Evolutionary conservation across 2,113 vertebrate species (phyloP), one percentile per base, ranked within the genome.

Genomic region (Sitta europaea): DNA sequence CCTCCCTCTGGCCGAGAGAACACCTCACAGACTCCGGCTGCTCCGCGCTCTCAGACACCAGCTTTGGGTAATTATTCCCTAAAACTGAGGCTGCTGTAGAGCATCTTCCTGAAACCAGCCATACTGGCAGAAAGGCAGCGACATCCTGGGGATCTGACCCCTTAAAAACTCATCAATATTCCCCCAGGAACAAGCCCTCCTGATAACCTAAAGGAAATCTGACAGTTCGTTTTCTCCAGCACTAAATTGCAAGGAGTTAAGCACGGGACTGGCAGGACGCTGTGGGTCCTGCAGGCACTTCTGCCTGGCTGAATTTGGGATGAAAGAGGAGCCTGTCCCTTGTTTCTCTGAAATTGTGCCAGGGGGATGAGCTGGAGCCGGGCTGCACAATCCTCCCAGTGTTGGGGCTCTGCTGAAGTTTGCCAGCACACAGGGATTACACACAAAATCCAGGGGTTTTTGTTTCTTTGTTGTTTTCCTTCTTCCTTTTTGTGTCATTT

Each of bases 191-290:
- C 11, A 21, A 47, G 2, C 28, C 7, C 33, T n/a, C 28, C 43
- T 2, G 35, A 11, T 5, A 9, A 29, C 5, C 27, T 6, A 3
- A 20, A 65, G 57, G 42, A 16, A 65, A 50, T 2, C 21, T 22
- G 50, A 43, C 38, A 40, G 24, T 1, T 6, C 0, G 0, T n/a
- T 48, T 24, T 5, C 18, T 4, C 48, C 25, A 14, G 29, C 12
- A 3, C 35, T 20, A 6, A 23, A 80, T 27, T 1, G 21, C 21
- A 28, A 48, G 77, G 57, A 48, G 67, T 18, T 13, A 20, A 58
- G 66, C 4, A 2, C 11, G 22, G 80, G 45, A 6, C 12, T 14
- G 42, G 50, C 88, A 70, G 77, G 54, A 35, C 1, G 1, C 47
- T 40, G 6, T 8, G 40, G 66, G 76, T 75, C 51, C 77, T 47